Evolutionary conservation across 2,888 invertebrate species (phyloP).

Genomic region (Rotaria sp.): DNA sequence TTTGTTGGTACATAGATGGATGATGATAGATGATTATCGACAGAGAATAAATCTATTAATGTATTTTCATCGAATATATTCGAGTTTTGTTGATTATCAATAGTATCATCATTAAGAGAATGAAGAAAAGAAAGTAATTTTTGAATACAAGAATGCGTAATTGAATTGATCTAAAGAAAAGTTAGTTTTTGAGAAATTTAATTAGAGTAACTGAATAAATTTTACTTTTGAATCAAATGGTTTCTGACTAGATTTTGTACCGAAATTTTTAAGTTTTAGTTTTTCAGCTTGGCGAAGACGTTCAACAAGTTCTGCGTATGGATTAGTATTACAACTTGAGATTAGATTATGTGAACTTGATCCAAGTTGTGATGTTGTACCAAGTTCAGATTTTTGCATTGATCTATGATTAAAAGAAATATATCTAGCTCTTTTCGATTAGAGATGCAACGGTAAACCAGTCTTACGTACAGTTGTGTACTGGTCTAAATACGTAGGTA

Average conservation of each 20-base stretch:
- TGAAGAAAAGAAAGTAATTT: background rate
- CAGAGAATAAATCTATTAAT: background rate
- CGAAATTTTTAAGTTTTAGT: background rate
- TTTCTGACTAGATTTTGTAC: too few relatives aligned
- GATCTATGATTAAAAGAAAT: too few relatives aligned
- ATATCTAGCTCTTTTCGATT: too few relatives aligned
- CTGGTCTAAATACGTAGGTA: too few relatives aligned
- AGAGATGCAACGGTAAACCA: too few relatives aligned
- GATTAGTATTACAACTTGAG: background rate
- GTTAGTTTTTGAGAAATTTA: too few relatives aligned
- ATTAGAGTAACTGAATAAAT: too few relatives aligned
- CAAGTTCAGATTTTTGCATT: too few relatives aligned
- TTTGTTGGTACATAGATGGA: background rate
- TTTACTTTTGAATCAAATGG: background rate
- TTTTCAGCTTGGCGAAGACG: background rate
- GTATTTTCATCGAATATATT: background rate
- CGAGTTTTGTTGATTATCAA: background rate
- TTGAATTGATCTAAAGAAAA: too few relatives aligned
- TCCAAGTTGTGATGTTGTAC: background rate
- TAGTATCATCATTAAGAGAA: background rate
- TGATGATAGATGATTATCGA: constrained; percentile 1
- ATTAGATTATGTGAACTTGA: background rate
- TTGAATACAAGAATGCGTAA: background rate
- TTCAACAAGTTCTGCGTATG: background rate
- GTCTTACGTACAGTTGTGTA: too few relatives aligned